phyloP scores from a whole-genome alignment of 2,113 vertebrate species.

The Shinisaurus crocodilurus region DNA sequence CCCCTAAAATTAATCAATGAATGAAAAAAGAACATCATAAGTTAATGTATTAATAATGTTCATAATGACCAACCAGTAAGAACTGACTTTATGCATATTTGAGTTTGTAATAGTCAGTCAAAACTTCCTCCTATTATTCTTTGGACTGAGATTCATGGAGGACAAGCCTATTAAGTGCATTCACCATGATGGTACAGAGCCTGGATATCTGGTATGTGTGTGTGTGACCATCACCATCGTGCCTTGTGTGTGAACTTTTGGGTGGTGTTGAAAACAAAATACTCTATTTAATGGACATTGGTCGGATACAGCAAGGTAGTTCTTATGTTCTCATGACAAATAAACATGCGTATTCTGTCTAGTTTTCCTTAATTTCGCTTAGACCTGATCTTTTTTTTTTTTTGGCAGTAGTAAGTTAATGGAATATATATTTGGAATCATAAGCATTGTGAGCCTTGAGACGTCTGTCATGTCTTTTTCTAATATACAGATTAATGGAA shows the following conservation, averaged over 20 bases:
- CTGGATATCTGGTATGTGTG: too few relatives aligned
- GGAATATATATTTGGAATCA: neutral
- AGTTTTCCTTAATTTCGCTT: constrained; percentile 44
- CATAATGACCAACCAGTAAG: neutral
- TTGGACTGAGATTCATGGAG: neutral
- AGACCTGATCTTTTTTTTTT: neutral
- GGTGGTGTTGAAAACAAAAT: neutral
- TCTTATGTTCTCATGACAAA: neutral
- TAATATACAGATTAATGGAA: constrained; percentile 60
- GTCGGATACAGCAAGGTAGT: neutral
- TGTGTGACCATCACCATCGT: too few relatives aligned
- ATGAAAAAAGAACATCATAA: neutral
- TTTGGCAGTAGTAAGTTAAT: constrained; percentile 46
- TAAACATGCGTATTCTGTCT: neutral
- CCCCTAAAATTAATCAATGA: neutral
- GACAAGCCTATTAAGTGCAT: neutral
- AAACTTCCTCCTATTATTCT: neutral
- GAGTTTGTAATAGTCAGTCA: neutral
- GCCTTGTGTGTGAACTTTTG: neutral
- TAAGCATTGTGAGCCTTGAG: neutral
- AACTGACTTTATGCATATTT: neutral
- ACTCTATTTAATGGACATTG: neutral
- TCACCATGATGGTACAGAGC: neutral
- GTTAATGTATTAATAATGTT: neutral
- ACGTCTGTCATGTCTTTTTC: constrained; percentile 36